Evolutionary conservation across 2,888 invertebrate species (phyloP).

Genomic region (Hanleya hanleyi): DNA sequence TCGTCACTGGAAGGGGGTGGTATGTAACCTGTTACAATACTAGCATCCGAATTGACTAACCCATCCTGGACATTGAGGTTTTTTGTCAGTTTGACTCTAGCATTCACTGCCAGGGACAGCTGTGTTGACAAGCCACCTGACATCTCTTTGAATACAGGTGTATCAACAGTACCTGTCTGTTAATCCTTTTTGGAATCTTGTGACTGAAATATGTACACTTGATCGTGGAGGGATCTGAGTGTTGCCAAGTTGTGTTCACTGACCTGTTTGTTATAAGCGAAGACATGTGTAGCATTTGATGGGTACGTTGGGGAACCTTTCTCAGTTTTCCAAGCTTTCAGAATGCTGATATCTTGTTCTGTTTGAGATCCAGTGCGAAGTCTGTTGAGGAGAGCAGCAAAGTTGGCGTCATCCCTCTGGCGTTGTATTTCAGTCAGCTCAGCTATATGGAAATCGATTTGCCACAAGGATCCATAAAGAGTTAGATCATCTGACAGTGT

Average conservation of each 20-base stretch:
- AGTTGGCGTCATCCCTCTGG: slow-evolving; percentile 27
- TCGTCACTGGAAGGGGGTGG: slow-evolving; percentile 7
- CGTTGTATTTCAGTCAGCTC: slow-evolving; percentile 28
- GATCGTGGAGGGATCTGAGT: slow-evolving; percentile 1
- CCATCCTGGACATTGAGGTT: slow-evolving; percentile 40
- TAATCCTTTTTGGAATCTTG: slow-evolving; percentile 25
- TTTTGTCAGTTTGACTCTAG: slow-evolving; percentile 32
- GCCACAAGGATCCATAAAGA: slow-evolving; percentile 19
- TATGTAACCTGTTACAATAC: slow-evolving; percentile 23
- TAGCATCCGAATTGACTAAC: slow-evolving; percentile 33
- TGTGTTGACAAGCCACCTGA: slow-evolving; percentile 17
- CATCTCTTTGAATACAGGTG: slow-evolving; percentile 1
- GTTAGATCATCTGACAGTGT: too few species aligned
- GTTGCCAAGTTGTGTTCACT: slow-evolving; percentile 20
- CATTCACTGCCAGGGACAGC: slow-evolving; percentile 18
- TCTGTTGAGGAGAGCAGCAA: slow-evolving; percentile 32
- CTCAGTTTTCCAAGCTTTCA: slow-evolving; percentile 16
- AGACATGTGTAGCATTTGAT: slow-evolving; percentile 21
- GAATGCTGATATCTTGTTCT: slow-evolving; percentile 22
- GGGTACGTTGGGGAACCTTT: slow-evolving; percentile 1
- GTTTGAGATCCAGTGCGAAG: slow-evolving; percentile 12
- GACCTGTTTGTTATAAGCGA: slow-evolving; percentile 24
- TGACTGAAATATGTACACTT: slow-evolving; percentile 19
- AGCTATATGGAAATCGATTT: slow-evolving; percentile 9
- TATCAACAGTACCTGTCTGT: slow-evolving; percentile 22